Conservation (phyloP, 2,888 invertebrate genomes). For the Lasioglossum malachurum region DNA sequence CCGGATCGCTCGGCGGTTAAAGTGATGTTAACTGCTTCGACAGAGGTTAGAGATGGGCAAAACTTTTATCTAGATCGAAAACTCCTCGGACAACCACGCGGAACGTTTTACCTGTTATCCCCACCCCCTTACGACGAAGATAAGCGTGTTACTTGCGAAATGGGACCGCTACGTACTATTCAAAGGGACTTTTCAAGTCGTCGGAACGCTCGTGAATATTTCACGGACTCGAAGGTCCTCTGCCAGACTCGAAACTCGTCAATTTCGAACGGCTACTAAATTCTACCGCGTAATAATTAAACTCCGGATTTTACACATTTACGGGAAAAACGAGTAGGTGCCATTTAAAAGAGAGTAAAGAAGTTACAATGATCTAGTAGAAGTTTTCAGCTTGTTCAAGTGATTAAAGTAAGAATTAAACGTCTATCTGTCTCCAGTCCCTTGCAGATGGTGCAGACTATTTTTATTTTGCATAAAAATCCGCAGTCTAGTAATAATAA, state of each 20-base stretch:
- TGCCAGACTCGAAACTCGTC: background rate
- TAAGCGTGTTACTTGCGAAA: background rate
- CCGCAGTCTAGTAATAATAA: too few species aligned
- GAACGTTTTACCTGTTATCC: constrained; percentile 10
- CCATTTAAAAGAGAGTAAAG: too few species aligned
- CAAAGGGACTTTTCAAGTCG: background rate
- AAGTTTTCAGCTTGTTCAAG: too few species aligned
- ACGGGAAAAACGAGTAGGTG: too few species aligned
- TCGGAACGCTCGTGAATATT: background rate
- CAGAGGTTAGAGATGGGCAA: constrained; percentile 63
- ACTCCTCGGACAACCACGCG: background rate
- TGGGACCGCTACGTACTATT: background rate
- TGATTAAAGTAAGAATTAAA: too few species aligned
- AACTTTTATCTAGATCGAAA: constrained; percentile 11
- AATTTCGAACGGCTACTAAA: background rate
- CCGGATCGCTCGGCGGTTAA: constrained; percentile 75
- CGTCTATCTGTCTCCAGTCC: too few species aligned
- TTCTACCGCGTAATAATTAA: too few species aligned
- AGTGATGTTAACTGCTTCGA: constrained; percentile 78
- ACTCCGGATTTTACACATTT: too few species aligned
- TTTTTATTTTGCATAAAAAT: too few species aligned
- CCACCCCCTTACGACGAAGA: background rate
- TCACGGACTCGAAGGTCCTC: background rate
- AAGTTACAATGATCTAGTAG: too few species aligned
- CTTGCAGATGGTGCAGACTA: too few species aligned